Conservation (phyloP, 1,140 invertebrate species). For the Patella vulgata region DNA sequence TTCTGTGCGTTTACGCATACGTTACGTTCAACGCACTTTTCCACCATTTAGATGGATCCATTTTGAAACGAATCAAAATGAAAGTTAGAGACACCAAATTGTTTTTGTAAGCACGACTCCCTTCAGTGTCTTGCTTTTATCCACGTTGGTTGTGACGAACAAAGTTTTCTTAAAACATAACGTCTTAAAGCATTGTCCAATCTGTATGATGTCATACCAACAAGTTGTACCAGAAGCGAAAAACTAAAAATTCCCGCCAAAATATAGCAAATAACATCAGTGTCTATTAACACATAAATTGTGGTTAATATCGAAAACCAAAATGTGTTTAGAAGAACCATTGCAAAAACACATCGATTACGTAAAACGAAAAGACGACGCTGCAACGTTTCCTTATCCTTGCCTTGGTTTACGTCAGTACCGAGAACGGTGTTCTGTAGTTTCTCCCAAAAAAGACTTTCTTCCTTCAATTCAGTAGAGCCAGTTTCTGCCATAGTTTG, state of each 20-base stretch:
- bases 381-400: conserved; percentile 7
- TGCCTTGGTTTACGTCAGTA: conserved; percentile 28
- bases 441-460: conserved; percentile 34
- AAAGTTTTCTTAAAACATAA: conserved; percentile 3
- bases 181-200: conserved; percentile 12
- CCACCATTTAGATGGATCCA: too few relatives aligned
- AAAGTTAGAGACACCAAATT: too few relatives aligned
- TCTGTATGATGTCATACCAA: conserved; percentile 39
- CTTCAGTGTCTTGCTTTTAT: conserved; percentile 10
- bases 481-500: not conserved
- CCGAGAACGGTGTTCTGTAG: conserved; percentile 26
- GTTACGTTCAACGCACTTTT: too few relatives aligned
- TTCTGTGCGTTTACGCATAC: too few relatives aligned
- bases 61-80: too few relatives aligned
- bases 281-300: conserved; percentile 31
- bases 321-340: conserved; percentile 26
- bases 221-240: conserved; percentile 35
- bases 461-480: conserved; percentile 1
- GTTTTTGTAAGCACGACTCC: too few relatives aligned
- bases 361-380: conserved; percentile 19
- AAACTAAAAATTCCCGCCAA: conserved; percentile 38
- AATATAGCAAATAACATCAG: conserved; percentile 31
- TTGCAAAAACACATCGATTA: conserved; percentile 13
- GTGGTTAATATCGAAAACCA: conserved; percentile 31
- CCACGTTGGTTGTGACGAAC: conserved; percentile 6